phyloP scores from a whole-genome alignment of 2,113 vertebrate species.

The Pangasianodon hypophthalmus region DNA sequence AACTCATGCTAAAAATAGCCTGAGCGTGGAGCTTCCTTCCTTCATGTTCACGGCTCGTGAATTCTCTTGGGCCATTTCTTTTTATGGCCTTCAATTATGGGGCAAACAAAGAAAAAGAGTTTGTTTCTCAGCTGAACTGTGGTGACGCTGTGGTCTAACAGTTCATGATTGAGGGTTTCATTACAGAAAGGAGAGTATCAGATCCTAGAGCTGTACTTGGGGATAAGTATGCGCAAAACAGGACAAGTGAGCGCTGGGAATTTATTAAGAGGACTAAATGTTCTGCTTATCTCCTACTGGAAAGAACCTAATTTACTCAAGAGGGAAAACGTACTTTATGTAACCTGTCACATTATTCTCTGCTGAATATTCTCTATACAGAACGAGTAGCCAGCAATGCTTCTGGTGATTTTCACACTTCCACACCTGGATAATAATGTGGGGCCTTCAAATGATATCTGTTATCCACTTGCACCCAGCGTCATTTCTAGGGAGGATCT shows the following conservation, averaged over 20 bases:
- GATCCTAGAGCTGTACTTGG: neutral
- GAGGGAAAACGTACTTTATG: neutral
- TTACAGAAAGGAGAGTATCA: neutral
- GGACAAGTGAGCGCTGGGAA: neutral
- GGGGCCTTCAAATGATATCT: neutral
- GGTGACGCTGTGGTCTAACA: neutral
- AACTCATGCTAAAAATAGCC: conserved; percentile 18
- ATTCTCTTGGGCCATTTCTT: neutral
- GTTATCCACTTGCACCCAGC: neutral
- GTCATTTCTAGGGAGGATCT: neutral
- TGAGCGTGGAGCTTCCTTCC: neutral
- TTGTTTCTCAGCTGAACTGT: neutral
- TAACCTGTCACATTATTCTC: conserved; percentile 4
- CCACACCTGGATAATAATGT: neutral
- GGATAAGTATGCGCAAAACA: neutral
- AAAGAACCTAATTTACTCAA: neutral
- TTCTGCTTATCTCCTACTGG: neutral
- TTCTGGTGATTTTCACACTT: conserved; percentile 1
- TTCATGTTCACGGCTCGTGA: neutral
- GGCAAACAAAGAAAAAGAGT: neutral
- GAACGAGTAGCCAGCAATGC: neutral
- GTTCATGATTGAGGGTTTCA: neutral
- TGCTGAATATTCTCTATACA: conserved; percentile 3
- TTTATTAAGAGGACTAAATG: neutral
- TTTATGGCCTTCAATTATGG: conserved; percentile 7